A percentile compares a stretch with the other conserved stretches of the same genome.
Conservation (phyloP, 2,797 vertebrate genomes). For the Pantherophis alleghaniensis region DNA sequence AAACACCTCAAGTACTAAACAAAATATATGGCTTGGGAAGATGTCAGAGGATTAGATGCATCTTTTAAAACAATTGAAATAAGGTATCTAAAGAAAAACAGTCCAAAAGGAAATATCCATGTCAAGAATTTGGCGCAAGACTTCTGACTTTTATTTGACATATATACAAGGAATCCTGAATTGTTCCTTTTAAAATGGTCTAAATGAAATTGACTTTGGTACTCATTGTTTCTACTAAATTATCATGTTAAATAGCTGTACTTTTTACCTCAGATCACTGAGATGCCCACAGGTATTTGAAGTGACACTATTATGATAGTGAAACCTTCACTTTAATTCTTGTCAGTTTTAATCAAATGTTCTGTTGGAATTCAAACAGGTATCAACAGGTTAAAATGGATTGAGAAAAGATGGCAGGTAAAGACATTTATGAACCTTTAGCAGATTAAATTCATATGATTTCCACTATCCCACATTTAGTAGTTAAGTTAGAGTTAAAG, state of each 20-base stretch:
- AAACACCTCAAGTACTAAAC: background rate
- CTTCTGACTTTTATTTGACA: conserved; percentile 1
- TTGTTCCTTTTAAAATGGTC: background rate
- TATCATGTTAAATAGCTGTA: background rate
- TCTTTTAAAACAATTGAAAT: background rate
- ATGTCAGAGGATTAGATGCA: background rate
- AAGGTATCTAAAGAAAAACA: background rate
- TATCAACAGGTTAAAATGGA: background rate
- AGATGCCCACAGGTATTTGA: background rate
- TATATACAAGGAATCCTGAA: background rate
- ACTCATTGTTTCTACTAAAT: background rate
- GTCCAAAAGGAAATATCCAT: background rate
- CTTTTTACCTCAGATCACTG: background rate
- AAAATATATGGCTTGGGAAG: background rate
- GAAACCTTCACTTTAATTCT: background rate
- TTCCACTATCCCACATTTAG: background rate
- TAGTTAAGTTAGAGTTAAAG: background rate
- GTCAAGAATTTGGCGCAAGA: background rate
- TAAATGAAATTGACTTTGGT: background rate
- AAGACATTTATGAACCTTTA: background rate
- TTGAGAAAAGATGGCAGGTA: background rate
- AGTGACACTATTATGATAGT: background rate
- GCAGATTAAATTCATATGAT: background rate
- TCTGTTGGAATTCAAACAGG: background rate
- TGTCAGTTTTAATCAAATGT: background rate